Evolutionary conservation across 2,888 invertebrate species (phyloP).

Genomic region (Cataglyphis albicans): DNA sequence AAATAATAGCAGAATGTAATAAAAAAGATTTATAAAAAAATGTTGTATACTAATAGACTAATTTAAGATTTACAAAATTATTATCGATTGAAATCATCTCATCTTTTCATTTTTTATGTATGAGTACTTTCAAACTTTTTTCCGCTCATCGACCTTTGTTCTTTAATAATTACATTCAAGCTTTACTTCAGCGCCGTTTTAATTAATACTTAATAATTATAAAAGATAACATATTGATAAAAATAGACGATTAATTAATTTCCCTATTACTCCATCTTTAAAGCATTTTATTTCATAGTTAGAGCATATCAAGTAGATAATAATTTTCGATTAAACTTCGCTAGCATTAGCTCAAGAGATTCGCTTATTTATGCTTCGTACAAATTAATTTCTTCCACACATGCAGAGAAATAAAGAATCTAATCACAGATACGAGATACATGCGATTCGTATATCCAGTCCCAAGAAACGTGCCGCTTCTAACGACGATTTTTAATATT

Average conservation of each 20-base stretch:
- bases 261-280: background rate
- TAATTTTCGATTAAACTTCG: slow-evolving; percentile 47
- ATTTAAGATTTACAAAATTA: background rate
- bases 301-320: slow-evolving; percentile 25
- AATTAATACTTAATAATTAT: slow-evolving; percentile 35
- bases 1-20: background rate
- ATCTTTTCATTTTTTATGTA: background rate
- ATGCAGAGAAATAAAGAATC: background rate
- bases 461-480: slow-evolving; percentile 41
- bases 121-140: background rate
- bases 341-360: slow-evolving; percentile 39
- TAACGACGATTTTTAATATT: slow-evolving; percentile 28
- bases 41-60: background rate
- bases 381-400: slow-evolving; percentile 48
- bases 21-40: background rate
- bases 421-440: slow-evolving; percentile 32
- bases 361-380: background rate
- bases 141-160: background rate
- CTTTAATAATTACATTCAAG: slow-evolving; percentile 3
- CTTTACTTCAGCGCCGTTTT: background rate
- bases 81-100: background rate
- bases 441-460: slow-evolving; percentile 36
- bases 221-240: background rate
- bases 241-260: slow-evolving; percentile 28
- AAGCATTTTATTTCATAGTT: slow-evolving; percentile 37